These are phyloP conservation scores for Pelobates cultripes DNA, from an alignment of 2,797 vertebrate species.

Conservation along the genomic window DNA sequence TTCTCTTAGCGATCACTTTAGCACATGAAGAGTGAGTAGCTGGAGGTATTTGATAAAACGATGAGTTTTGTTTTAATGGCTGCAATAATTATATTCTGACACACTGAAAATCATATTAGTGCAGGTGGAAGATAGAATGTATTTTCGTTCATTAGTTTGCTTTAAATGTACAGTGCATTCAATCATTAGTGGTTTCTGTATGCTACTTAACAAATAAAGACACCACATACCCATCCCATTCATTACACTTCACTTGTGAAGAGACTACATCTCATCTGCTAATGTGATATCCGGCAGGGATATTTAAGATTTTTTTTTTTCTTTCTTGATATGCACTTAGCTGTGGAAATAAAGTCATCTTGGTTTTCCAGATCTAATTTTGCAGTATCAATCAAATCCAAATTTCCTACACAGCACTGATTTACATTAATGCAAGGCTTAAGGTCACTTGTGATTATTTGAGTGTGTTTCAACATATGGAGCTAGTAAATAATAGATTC, in stretches of 20 bases:
- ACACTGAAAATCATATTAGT: slow-evolving; percentile 53
- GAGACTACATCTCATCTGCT: slow-evolving; percentile 35
- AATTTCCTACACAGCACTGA: slow-evolving; percentile 74
- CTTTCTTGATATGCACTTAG: slow-evolving; percentile 45
- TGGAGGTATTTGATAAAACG: slow-evolving; percentile 45
- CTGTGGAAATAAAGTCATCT: slow-evolving; percentile 63
- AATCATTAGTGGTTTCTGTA: slow-evolving; percentile 50
- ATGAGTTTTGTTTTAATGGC: slow-evolving; percentile 52
- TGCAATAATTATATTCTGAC: slow-evolving; percentile 52
- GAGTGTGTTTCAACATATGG: slow-evolving; percentile 86
- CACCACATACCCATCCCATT: slow-evolving; percentile 16
- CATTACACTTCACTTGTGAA: slow-evolving; percentile 24
- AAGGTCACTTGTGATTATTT: slow-evolving; percentile 92
- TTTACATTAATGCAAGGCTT: slow-evolving; percentile 85
- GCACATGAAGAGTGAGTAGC: slow-evolving; percentile 49
- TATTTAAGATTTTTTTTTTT: not conserved
- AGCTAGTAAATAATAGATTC: slow-evolving; percentile 85
- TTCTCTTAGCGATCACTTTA: slow-evolving; percentile 47
- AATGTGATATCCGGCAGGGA: slow-evolving; percentile 33
- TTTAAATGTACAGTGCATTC: slow-evolving; percentile 34
- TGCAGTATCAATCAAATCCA: slow-evolving; percentile 79
- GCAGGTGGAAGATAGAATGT: slow-evolving; percentile 52
- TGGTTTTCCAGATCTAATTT: slow-evolving; percentile 70
- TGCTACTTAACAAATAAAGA: slow-evolving; percentile 51
- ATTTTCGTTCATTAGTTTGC: slow-evolving; percentile 54